These are phyloP conservation scores for Apus apus DNA, from an alignment of 2,113 vertebrate species.

Conservation along the genomic window DNA sequence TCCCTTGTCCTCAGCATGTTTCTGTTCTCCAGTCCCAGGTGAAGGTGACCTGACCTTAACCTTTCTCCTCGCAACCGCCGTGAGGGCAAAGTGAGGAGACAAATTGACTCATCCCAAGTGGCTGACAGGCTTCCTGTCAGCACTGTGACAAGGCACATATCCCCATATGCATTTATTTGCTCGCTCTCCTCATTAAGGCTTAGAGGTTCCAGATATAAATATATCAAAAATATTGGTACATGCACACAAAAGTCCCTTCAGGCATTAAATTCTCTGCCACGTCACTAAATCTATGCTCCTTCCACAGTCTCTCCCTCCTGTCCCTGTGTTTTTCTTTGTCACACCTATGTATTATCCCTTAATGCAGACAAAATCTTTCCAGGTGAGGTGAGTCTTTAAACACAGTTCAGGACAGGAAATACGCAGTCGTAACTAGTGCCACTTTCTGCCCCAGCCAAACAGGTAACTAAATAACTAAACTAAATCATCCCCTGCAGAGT, in stretches of 20 bases:
- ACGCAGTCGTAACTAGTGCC: background rate
- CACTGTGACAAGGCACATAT: background rate
- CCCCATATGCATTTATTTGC: background rate
- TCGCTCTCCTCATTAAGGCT: background rate
- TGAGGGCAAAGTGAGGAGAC: background rate
- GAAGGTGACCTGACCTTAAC: background rate
- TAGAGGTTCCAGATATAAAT: background rate
- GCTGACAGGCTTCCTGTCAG: conserved; percentile 1
- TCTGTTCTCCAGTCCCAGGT: background rate
- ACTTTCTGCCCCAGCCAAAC: background rate
- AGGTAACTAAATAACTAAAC: background rate
- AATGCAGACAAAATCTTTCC: background rate
- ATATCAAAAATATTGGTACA: background rate
- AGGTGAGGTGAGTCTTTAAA: background rate
- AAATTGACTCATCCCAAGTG: conserved; percentile 1
- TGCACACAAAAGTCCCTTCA: background rate
- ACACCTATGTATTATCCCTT: background rate
- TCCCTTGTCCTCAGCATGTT: background rate
- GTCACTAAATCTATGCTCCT: background rate
- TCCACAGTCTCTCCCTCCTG: background rate
- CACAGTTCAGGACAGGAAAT: background rate
- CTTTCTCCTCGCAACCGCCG: background rate
- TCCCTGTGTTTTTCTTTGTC: background rate
- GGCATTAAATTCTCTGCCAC: background rate
- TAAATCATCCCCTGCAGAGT: background rate